These are phyloP conservation scores for Cichlasoma orientale DNA, from an alignment of 2,797 vertebrate genomes.

Conservation along the genomic window DNA sequence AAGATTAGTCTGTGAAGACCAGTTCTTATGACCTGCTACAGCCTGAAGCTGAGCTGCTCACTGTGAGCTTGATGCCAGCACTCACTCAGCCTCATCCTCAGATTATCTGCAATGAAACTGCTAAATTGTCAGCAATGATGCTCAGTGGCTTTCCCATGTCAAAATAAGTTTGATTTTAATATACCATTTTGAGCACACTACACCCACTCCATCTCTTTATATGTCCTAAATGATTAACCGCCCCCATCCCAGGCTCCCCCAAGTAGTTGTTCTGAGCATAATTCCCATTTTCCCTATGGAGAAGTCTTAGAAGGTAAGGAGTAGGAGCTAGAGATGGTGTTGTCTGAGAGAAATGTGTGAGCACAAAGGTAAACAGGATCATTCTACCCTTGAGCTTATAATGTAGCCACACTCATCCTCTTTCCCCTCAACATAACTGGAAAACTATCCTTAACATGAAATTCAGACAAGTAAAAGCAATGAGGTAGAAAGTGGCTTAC, in stretches of 20 bases:
- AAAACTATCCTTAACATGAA: neutral
- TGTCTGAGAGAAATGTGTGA: neutral
- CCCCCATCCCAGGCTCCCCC: neutral
- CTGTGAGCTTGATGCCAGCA: neutral
- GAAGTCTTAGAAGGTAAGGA: neutral
- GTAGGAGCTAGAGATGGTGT: neutral
- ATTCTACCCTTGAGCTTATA: neutral
- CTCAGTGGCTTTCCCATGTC: neutral
- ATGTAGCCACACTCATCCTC: neutral
- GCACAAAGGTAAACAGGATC: conserved; percentile 4
- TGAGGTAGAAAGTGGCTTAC: conserved; percentile 77
- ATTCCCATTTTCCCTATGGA: neutral
- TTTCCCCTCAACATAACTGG: neutral
- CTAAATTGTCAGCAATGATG: conserved; percentile 1
- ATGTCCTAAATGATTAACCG: conserved; percentile 15
- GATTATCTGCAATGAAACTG: conserved; percentile 21
- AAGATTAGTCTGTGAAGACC: conserved; percentile 25
- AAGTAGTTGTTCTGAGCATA: conserved; percentile 10
- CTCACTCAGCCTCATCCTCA: neutral
- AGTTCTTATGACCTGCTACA: conserved; percentile 31
- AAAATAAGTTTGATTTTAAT: conserved; percentile 37
- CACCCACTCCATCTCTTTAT: conserved; percentile 13
- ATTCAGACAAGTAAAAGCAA: neutral
- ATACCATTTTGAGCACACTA: conserved; percentile 6
- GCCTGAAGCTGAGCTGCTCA: conserved; percentile 7